phyloP scores from a whole-genome alignment of 1,140 invertebrate species.

The Pteromalus puparum region DNA sequence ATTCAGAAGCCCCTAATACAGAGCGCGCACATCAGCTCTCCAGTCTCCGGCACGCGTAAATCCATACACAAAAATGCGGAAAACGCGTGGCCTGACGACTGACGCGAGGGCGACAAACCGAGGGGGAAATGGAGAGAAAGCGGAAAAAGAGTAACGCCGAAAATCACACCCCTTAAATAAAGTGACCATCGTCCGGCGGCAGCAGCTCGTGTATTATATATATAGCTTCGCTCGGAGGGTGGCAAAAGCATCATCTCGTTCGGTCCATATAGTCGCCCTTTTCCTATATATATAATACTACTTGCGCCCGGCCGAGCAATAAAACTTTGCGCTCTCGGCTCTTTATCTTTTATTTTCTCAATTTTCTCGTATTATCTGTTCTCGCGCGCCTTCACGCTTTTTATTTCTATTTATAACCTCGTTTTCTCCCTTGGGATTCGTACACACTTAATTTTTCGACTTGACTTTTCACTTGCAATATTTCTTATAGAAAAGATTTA shows the following conservation, averaged over 20 bases:
- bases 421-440: constrained; percentile 2
- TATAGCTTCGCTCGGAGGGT: constrained; percentile 22
- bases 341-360: constrained; percentile 50
- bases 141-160: constrained; percentile 49
- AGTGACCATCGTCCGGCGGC: constrained; percentile 46
- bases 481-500: neutral
- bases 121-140: constrained; percentile 43
- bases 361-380: constrained; percentile 41
- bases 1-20: neutral
- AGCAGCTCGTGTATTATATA: neutral
- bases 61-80: constrained; percentile 11
- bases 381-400: neutral
- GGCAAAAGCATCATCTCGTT: constrained; percentile 52
- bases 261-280: constrained; percentile 31
- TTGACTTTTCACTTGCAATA: neutral
- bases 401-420: constrained; percentile 42
- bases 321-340: constrained; percentile 38
- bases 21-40: neutral
- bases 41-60: neutral
- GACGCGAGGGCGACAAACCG: neutral
- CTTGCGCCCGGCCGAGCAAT: constrained; percentile 24
- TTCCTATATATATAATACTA: constrained; percentile 17
- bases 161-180: constrained; percentile 54
- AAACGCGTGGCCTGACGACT: neutral
- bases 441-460: neutral